Evolutionary conservation across 2,797 vertebrate species (phyloP), one percentile per base, ranked within the genome.

Genomic region (Tachyglossus aculeatus): DNA sequence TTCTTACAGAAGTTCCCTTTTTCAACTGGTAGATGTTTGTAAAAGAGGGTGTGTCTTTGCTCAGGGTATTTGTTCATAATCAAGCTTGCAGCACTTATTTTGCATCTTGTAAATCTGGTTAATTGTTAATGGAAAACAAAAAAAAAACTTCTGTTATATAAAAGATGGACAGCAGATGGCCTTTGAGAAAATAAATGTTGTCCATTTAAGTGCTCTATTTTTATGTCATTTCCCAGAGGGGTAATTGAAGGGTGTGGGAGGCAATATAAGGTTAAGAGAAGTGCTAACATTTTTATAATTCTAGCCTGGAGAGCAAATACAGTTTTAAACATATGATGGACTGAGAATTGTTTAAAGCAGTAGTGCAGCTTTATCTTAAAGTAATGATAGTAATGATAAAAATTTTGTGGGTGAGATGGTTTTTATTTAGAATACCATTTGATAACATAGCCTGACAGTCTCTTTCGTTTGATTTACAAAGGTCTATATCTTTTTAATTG

Each of bases 71-170:
- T 65, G 57, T 67, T 40, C 67, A 70, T 57, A 83, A 82, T 77
- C 65, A 77, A 83, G 62, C 77, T 65, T 78, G 5, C 10, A 43
- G 44, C 21, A 51, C 47, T 76, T 67, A 65, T 61, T 77, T 86
- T 44, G 77, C 33, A 18, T 15, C 63, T 62, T 54, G 54, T 44
- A 59, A 63, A 71, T 66, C 16, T 71, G 40, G 38, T 80, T 74
- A 43, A 31, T 56, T 77, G 54, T 73, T 84, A 72, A 68, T 27
- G 62, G 43, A 45, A 38, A 62, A 61, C 31, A 9, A 33, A 59
- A 54, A 33, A 39, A 55, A 22, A 22, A 45, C 34, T 55, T 58
- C n/a, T 67, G 70, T 22, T 43, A n/a, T 13, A 16, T 27, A 53
- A 24, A 18, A 47, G 75, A 31, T 37, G 54, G 69, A 57, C 8